Evolutionary conservation across 2,113 vertebrate species (phyloP), one percentile per base, ranked within the genome.

Genomic region (Limnothrissa miodon): DNA sequence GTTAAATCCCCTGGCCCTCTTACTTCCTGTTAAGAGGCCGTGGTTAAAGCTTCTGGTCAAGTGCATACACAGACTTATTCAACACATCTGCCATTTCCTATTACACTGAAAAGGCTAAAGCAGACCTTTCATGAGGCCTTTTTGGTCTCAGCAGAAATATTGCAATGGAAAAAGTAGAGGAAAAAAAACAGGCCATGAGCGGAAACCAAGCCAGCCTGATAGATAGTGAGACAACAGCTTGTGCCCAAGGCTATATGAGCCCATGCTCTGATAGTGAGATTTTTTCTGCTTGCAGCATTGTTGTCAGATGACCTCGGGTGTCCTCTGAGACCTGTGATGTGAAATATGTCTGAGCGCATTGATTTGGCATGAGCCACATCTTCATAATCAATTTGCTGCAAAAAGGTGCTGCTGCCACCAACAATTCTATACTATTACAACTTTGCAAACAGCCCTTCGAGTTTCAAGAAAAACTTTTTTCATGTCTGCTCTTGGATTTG

Each of bases 1-100:
- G 79, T 74, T 85, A 79, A 66, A 80, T 81, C 78, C 59, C 51
- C 46, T 78, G 13, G 25, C 25, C 51, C 23, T 78, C 29, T 80
- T 46, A 53, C 19, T 78, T 7, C 42, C 79, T 78, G 25, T 83
- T 86, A 23, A 81, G 33, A 44, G 45, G 46, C 66, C 10, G 66
- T 36, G 66, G 11, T 36, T 74, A 29, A 74, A 74, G 66, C 66
- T 74, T 5, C 29, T 74, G 66, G 29, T 33, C 25, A 36, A 33
- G 33, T 36, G 66, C 25, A 74, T 74, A 17, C 66, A 39, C 59
- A 74, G 66, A 17, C 11, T 33, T 74, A 74, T 74, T 74, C 66
- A 74, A 36, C 66, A 74, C 66, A 74, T 74, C 66, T 74, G 66
- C 66, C n/a, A n/a, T n/a, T n/a, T 33, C 25, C 25, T 0, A 5